These are phyloP conservation scores for Eudasyphora cyanicolor DNA, from an alignment of 2,888 invertebrate species.

Conservation along the genomic window DNA sequence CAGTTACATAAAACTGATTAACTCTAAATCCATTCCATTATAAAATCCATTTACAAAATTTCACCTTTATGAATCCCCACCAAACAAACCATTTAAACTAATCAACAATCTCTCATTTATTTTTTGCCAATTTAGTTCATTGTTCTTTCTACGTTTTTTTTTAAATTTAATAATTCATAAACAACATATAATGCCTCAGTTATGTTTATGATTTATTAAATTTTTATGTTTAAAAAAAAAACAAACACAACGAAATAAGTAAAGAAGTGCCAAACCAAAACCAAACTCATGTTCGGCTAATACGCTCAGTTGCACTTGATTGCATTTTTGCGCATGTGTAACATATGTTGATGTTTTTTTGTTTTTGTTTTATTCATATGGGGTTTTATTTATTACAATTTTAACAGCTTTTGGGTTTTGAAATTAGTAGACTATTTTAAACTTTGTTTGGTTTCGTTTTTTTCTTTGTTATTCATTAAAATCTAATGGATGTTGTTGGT, in stretches of 20 bases:
- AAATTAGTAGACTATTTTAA: not conserved
- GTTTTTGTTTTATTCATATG: not conserved
- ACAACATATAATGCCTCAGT: not conserved
- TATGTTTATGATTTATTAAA: not conserved
- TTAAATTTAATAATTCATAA: not conserved
- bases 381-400: not conserved
- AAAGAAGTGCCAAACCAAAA: not conserved
- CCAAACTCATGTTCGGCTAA: slow-evolving; percentile 51
- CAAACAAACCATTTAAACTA: no score
- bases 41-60: no score
- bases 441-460: not conserved
- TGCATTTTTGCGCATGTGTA: slow-evolving; percentile 60
- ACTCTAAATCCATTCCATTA: not conserved
- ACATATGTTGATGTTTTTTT: slow-evolving; percentile 35
- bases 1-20: no score
- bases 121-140: slow-evolving; percentile 38
- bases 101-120: not conserved
- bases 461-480: not conserved
- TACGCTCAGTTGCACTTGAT: slow-evolving; percentile 64
- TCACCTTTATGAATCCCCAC: no score
- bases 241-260: not conserved
- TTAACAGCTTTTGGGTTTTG: not conserved
- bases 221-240: not conserved
- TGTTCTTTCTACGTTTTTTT: slow-evolving; percentile 33
- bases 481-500: not conserved